phyloP scores from a whole-genome alignment of 2,797 vertebrate genomes.

The Sebastes cheni region DNA sequence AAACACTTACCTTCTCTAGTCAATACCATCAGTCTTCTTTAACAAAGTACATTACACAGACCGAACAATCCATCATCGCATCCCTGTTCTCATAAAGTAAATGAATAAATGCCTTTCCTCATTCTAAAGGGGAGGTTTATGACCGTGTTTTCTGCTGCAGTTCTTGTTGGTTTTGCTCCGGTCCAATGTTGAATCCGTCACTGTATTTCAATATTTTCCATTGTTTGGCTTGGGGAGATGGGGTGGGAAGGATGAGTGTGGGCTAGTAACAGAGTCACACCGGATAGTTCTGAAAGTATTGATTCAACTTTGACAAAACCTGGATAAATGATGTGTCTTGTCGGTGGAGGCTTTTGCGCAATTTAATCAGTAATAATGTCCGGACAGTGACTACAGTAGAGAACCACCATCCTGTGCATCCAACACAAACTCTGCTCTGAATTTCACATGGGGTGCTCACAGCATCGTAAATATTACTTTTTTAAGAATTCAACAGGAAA shows the following conservation, averaged over 20 bases:
- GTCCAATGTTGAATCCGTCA: background rate
- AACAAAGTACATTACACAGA: slow-evolving; percentile 74
- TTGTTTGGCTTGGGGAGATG: background rate
- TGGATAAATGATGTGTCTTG: background rate
- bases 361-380: too few relatives aligned
- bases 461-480: too few relatives aligned
- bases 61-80: slow-evolving; percentile 78
- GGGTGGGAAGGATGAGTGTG: background rate
- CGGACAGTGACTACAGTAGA: too few relatives aligned
- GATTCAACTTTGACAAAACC: slow-evolving; percentile 5
- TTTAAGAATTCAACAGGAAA: background rate
- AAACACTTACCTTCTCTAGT: slow-evolving; percentile 64
- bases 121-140: background rate
- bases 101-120: slow-evolving; percentile 66
- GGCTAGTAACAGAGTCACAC: background rate
- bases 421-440: too few relatives aligned
- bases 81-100: slow-evolving; percentile 63
- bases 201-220: background rate
- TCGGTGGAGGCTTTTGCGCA: background rate
- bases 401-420: too few relatives aligned
- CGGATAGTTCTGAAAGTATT: background rate
- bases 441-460: background rate
- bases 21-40: slow-evolving; percentile 74
- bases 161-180: background rate
- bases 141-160: background rate